phyloP scores from a whole-genome alignment of 1,140 invertebrate species.

The Orius insidiosus region DNA sequence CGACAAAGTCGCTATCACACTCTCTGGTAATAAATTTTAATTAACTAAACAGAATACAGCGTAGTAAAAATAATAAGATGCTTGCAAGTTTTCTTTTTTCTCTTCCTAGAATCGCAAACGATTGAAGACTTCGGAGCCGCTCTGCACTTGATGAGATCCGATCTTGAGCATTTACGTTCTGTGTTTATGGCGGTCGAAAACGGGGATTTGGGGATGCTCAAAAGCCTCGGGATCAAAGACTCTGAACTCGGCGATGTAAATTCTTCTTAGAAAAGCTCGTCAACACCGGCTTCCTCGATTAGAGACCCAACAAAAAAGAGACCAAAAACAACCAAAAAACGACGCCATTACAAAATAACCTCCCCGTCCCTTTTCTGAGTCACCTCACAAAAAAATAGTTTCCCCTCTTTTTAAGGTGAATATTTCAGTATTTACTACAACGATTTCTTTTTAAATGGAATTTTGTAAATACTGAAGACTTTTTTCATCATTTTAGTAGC shows the following conservation, averaged over 20 bases:
- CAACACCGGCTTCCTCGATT: constrained; percentile 91
- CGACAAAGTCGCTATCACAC: constrained; percentile 81
- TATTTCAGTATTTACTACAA: too few relatives aligned
- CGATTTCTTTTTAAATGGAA: too few relatives aligned
- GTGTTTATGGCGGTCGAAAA: constrained; percentile 95
- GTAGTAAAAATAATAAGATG: too few relatives aligned
- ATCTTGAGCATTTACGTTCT: constrained; percentile 78
- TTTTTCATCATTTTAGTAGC: too few relatives aligned
- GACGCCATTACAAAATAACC: background rate
- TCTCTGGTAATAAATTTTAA: constrained; percentile 62
- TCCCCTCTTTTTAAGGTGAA: too few relatives aligned
- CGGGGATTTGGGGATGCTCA: constrained; percentile 82
- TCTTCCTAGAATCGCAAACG: constrained; percentile 75
- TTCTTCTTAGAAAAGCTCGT: constrained; percentile 94
- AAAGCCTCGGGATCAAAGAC: constrained; percentile 84
- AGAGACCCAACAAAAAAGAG: constrained; percentile 3
- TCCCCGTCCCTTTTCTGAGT: background rate
- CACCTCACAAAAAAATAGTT: too few relatives aligned
- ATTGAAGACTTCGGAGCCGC: constrained; percentile 84
- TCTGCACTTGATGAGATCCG: constrained; percentile 66
- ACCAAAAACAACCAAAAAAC: constrained; percentile 1
- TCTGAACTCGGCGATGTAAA: constrained; percentile 88
- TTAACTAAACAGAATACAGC: background rate
- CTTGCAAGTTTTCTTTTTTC: background rate
- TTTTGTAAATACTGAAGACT: too few relatives aligned